Base-by-base conservation (phyloP, 2,113 vertebrate genomes). In the Pica pica region DNA sequence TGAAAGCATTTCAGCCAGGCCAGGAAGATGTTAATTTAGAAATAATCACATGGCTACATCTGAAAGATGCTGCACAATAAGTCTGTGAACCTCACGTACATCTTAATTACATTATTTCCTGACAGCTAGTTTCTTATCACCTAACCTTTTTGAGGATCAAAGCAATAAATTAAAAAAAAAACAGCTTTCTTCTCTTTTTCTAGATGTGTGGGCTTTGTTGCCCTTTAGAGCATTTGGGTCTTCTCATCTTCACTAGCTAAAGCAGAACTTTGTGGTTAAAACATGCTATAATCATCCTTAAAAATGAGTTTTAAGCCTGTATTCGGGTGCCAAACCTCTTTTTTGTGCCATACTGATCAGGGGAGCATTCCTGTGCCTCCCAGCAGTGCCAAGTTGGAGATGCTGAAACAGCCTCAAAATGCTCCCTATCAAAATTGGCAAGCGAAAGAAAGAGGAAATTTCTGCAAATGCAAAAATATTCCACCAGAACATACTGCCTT, bases 401-500 rank as follows among this genome's bases (percentile, higher is more conserved):
- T 31, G 57, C 35, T 73, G 59, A 92, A 93, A 76, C 39, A 68
- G 55, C n/a, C 77, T 94, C 35, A 2, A 76, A 95, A 90, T 1
- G 26, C 71, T 90, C 77, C 49, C 60, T 91, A 94, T 95, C 90
- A 93, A 91, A 96, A 92, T 52, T 90, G 87, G 96, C 93, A 89
- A 84, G 63, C 7, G 13, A 94, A 89, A 88, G 80, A 82, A 81
- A 83, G 73, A 94, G 95, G 91, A 97, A 97, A 96, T 89, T 88
- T 88, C 71, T 95, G 77, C 86, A 91, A 89, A 94, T 44, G 71
- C 78, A 95, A 93, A 97, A 95, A 94, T 87, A 93, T 87, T 94
- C 91, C 88, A 84, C 49, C 30, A 26, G 97, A 97, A 98, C 96
- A 96, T 74, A 90, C 79, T 96, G 97, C 94, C 70, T 96, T 70